A percentile compares a stretch with the other conserved stretches of the same genome.
Conservation (phyloP, 1,140 invertebrate species). For the Lordiphosa stackelbergi region DNA sequence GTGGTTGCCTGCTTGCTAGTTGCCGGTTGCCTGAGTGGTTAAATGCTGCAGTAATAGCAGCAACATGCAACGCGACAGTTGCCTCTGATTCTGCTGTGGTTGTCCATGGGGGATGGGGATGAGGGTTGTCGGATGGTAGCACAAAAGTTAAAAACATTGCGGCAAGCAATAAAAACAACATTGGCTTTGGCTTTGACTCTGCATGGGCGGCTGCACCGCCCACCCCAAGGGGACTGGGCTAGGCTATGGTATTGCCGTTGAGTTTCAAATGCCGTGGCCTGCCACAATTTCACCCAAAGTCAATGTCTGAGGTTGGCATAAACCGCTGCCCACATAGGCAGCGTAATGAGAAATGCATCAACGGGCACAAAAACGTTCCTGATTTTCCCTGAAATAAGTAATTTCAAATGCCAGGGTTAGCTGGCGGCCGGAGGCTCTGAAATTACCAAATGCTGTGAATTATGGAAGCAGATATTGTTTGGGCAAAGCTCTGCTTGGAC, state of each 20-base stretch:
- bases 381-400: too few relatives aligned
- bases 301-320: constrained; percentile 57
- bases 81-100: constrained; percentile 13
- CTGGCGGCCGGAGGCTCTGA: too few relatives aligned
- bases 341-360: constrained; percentile 50
- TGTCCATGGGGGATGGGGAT: constrained; percentile 2
- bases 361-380: constrained; percentile 24
- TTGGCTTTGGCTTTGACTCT: constrained; percentile 47
- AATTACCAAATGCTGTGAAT: too few relatives aligned
- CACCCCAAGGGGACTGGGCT: too few relatives aligned
- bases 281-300: constrained; percentile 64
- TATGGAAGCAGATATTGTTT: too few relatives aligned
- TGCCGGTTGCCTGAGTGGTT: constrained; percentile 59
- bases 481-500: too few relatives aligned
- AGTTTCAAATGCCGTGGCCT: constrained; percentile 38
- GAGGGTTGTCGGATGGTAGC: constrained; percentile 14
- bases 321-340: constrained; percentile 16
- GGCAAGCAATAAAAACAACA: constrained; percentile 71
- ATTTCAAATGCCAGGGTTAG: too few relatives aligned
- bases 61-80: constrained; percentile 71
- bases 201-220: not conserved
- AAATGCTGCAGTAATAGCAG: constrained; percentile 72
- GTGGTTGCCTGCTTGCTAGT: constrained; percentile 29
- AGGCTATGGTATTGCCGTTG: constrained; percentile 31
- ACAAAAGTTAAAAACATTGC: constrained; percentile 72